Base-by-base conservation (phyloP, 2,888 invertebrate genomes). In the Ceriagrion tenellum region DNA sequence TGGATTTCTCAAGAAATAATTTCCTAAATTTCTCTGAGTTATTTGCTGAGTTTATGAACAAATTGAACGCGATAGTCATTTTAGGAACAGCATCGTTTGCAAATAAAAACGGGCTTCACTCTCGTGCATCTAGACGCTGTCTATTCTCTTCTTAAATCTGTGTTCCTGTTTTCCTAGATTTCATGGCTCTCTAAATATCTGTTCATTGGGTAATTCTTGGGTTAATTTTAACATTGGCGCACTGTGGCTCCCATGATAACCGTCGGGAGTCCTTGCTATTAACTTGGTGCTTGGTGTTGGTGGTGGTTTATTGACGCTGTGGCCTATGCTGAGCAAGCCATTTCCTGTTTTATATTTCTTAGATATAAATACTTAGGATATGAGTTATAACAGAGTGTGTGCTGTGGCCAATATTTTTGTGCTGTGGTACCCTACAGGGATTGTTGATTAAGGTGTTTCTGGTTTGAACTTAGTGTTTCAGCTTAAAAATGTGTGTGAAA, bases 391-490 rank as follows among this genome's bases (percentile, higher is more conserved):
- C 35, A 81, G 35, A 81, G 81, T 35, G 1, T 26, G 26, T 81
- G 81, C 81, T 81, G 81, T 81, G 81, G 81, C 81, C 81, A 81
- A 81, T 26, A 69, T 13, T 69, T 69, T 69, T 69, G 20, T 26
- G 69, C 3, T 69, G 26, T 59, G 59, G 16, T 59, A 59, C 20
- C 59, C 18, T 10, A 4, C 20, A 10, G 59, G 20, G 20, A 59
- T 26, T 69, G 10, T 8, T 69, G 69, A 12, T 69, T 69, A 69
- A 10, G 69, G 59, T 12, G 4, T 6, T n/a, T n/a, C n/a, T n/a
- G n/a, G n/a, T n/a, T 69, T 23, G 26, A 26, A 26, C n/a, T n/a
- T n/a, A 69, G 10, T 69, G 69, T 69, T 16, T 23, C 69, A 20
- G 20, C n/a, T 81, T 81, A 3, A n/a, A 81, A 30, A 81, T 30